Conservation (phyloP, 1,140 invertebrate species). For the Ylistrum balloti region DNA sequence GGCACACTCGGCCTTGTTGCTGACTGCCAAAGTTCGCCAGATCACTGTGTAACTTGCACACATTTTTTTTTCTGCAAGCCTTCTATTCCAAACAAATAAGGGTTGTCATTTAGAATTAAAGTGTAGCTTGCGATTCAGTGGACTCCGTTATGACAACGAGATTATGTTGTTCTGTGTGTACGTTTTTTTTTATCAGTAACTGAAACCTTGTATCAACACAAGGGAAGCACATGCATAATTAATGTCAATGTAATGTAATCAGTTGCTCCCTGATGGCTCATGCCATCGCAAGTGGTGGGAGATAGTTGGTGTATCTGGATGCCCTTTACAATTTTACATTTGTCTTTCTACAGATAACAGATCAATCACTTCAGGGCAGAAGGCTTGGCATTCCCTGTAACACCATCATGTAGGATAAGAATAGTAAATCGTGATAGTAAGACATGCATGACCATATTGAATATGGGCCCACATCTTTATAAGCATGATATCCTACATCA, state of each 20-base stretch:
- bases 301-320: background rate
- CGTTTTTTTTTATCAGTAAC: conserved; percentile 6
- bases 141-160: background rate
- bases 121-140: background rate
- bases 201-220: conserved; percentile 27
- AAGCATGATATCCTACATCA: background rate
- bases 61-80: background rate
- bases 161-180: background rate
- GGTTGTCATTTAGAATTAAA: background rate
- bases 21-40: background rate
- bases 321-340: conserved; percentile 27
- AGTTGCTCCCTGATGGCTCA: conserved; percentile 22
- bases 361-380: conserved; percentile 1
- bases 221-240: conserved; percentile 20
- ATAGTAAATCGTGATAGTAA: conserved; percentile 40
- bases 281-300: background rate
- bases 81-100: background rate
- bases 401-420: background rate
- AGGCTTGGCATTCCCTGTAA: background rate
- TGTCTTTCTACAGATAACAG: background rate
- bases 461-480: background rate
- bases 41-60: background rate
- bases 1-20: conserved; percentile 7
- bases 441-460: background rate
- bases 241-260: conserved; percentile 26